Percentiles rank a stretch among this genome's conserved stretches.
phyloP scores from a whole-genome alignment of 2,113 vertebrate genomes.

The Sinocyclocheilus rhinocerous region DNA sequence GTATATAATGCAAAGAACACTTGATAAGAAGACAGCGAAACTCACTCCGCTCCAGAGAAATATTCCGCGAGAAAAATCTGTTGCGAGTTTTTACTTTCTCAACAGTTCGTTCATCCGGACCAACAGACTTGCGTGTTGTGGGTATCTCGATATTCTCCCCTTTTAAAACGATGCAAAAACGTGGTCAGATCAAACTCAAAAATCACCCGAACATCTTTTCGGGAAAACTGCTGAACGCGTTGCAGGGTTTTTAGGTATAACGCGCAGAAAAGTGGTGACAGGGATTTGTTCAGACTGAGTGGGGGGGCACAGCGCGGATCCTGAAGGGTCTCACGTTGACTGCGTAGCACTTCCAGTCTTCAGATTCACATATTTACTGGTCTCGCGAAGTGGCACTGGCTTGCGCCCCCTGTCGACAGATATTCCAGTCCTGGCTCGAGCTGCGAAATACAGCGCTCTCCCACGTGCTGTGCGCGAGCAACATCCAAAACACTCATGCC shows the following conservation, averaged over 20 bases:
- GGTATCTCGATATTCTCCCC: constrained; percentile 15
- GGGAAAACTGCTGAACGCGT: not conserved
- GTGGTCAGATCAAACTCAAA: not conserved
- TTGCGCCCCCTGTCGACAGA: constrained; percentile 43
- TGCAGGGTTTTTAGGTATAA: not conserved
- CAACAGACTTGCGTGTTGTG: constrained; percentile 2
- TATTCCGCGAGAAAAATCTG: constrained; percentile 3
- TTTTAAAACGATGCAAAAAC: constrained; percentile 6
- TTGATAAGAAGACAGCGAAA: not conserved
- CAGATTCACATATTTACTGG: constrained; percentile 12
- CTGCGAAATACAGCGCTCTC: not conserved
- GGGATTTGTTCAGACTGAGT: not conserved
- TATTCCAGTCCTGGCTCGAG: constrained; percentile 6
- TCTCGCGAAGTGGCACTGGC: not conserved
- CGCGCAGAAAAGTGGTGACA: constrained; percentile 12
- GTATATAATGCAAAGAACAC: not conserved
- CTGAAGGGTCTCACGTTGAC: constrained; percentile 42
- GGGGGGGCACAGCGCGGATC: constrained; percentile 16
- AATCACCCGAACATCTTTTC: constrained; percentile 23
- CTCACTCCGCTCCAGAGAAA: constrained; percentile 23
- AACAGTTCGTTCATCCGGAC: constrained; percentile 34
- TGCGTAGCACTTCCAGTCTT: constrained; percentile 30
- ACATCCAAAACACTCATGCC: not conserved
- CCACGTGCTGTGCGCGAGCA: not conserved
- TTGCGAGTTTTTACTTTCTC: constrained; percentile 30